Conservation (phyloP, 2,113 vertebrate species). For the Toxotes jaculatrix region DNA sequence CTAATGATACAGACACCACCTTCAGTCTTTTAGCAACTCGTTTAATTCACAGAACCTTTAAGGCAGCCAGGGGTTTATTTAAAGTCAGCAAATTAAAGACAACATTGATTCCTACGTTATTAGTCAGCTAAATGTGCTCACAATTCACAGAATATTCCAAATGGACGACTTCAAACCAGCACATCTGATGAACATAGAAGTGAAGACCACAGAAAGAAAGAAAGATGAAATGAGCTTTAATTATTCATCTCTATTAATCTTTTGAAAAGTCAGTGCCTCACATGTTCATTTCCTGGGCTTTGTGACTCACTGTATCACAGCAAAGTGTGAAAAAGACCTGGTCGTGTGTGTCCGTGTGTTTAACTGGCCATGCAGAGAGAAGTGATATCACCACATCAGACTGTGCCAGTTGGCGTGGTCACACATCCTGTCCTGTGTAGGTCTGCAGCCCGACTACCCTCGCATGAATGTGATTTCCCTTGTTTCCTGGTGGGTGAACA, state of each 20-base stretch:
- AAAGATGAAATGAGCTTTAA: conserved; percentile 21
- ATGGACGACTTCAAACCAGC: background rate
- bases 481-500: conserved; percentile 40
- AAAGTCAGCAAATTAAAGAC: too few relatives aligned
- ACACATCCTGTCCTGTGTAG: conserved; percentile 61
- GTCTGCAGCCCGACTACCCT: conserved; percentile 9
- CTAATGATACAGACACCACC: background rate
- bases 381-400: conserved; percentile 50
- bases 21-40: background rate
- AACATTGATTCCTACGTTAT: too few relatives aligned
- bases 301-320: conserved; percentile 15
- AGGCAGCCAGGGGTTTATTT: background rate
- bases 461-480: conserved; percentile 45
- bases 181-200: background rate
- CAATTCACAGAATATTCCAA: background rate
- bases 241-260: conserved; percentile 30
- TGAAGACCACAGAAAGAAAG: conserved; percentile 20
- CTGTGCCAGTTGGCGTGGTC: conserved; percentile 56
- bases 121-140: background rate
- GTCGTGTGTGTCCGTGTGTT: conserved; percentile 5
- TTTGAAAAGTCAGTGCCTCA: background rate
- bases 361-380: conserved; percentile 20
- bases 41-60: background rate
- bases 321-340: conserved; percentile 24
- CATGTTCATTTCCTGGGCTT: conserved; percentile 1